A percentile compares a stretch with the other conserved stretches of the same genome.
Evolutionary conservation across 2,888 invertebrate species (phyloP).

Genomic region (Stegophylla sp.): DNA sequence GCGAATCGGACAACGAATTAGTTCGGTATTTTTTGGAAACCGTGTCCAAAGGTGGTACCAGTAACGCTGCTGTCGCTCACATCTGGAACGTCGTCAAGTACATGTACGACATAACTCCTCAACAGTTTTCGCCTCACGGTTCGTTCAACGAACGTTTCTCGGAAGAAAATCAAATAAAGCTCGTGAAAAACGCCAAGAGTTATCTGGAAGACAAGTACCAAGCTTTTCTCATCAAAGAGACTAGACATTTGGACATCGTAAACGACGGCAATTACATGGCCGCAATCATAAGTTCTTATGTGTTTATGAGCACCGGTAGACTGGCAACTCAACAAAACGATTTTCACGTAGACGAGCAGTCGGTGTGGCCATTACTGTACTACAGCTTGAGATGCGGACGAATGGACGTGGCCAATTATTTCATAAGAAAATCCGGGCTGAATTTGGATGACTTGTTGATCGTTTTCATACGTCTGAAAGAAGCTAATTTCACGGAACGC

Average conservation of each 20-base stretch:
- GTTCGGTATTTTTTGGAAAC: conserved; percentile 44
- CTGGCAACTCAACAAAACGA: conserved; percentile 22
- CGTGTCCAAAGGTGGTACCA: not conserved
- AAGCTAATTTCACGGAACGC: conserved; percentile 12
- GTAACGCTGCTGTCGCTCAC: conserved; percentile 12
- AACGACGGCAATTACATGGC: conserved; percentile 19
- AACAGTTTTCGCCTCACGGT: conserved; percentile 3
- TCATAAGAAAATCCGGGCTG: conserved; percentile 27
- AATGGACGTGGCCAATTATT: conserved; percentile 39
- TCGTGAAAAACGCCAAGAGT: conserved; percentile 48
- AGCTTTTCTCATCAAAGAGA: conserved; percentile 45
- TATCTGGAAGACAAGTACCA: conserved; percentile 48
- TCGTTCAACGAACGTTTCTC: conserved; percentile 40
- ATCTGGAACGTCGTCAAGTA: conserved; percentile 54
- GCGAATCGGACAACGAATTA: not conserved
- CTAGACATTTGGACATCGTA: conserved; percentile 25
- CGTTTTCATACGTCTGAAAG: conserved; percentile 34
- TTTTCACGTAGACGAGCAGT: conserved; percentile 40
- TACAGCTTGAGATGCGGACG: conserved; percentile 39
- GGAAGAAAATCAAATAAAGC: conserved; percentile 31
- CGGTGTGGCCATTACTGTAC: conserved; percentile 44
- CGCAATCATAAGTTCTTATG: conserved; percentile 30
- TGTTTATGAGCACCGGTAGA: conserved; percentile 29
- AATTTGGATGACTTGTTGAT: conserved; percentile 25
- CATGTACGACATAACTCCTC: conserved; percentile 42